Evolutionary conservation across 2,888 invertebrate species (phyloP).

Genomic region (Candidula unifasciata): DNA sequence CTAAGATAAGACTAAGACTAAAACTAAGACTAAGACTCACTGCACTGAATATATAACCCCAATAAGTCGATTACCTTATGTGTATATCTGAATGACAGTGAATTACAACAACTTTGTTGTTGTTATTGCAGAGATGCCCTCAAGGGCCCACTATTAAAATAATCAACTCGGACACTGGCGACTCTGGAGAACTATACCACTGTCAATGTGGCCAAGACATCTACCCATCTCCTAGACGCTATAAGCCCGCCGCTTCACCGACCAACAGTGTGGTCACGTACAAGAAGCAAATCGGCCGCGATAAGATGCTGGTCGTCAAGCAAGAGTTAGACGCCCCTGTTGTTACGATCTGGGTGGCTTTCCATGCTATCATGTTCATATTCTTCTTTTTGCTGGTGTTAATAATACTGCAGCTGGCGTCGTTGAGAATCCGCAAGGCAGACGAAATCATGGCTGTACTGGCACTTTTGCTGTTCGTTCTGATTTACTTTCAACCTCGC

Average conservation of each 20-base stretch:
- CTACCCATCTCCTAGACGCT: no score
- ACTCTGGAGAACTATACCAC: not conserved
- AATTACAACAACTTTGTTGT: not conserved
- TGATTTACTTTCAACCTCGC: constrained; percentile 13
- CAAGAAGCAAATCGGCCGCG: constrained; percentile 1
- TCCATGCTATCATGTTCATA: not conserved
- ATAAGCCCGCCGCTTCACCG: not conserved
- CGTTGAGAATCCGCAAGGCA: not conserved
- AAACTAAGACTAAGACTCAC: no score
- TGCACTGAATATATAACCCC: no score
- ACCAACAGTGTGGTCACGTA: not conserved
- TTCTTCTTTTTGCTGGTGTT: not conserved
- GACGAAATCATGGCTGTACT: constrained; percentile 16
- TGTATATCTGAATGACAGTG: no score
- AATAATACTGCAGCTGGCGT: not conserved
- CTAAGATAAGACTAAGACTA: no score
- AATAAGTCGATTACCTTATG: not conserved
- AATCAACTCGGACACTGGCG: not conserved
- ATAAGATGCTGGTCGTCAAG: constrained; percentile 1
- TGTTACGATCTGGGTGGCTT: not conserved
- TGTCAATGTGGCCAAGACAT: not conserved
- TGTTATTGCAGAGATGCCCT: constrained; percentile 9
- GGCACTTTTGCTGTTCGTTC: constrained; percentile 3
- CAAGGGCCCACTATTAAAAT: not conserved
- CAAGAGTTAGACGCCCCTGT: not conserved